A percentile compares a stretch with the other conserved stretches of the same genome.
These are phyloP conservation scores for Gonocerus acuteangulatus DNA, from an alignment of 2,888 invertebrate genomes.

Conservation along the genomic window DNA sequence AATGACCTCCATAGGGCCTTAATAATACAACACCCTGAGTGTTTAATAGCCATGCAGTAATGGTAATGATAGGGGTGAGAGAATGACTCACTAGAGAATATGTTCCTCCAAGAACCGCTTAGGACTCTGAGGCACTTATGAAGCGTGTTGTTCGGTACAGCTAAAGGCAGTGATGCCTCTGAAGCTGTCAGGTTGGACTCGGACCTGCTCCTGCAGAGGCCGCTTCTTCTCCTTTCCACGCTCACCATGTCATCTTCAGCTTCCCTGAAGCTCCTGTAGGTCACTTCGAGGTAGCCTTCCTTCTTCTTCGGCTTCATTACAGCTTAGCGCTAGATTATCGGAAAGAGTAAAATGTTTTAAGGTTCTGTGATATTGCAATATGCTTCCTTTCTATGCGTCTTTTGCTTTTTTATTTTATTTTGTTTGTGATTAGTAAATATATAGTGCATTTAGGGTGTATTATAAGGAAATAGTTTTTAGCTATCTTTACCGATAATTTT, in stretches of 20 bases:
- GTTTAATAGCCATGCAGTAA: no score
- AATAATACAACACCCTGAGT: no score
- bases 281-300: constrained; percentile 25
- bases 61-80: not conserved
- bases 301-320: constrained; percentile 11
- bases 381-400: no score
- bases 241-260: constrained; percentile 41
- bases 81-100: constrained; percentile 44
- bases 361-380: no score
- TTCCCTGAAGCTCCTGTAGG: constrained; percentile 41
- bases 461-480: no score
- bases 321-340: no score
- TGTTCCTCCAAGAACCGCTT: constrained; percentile 73
- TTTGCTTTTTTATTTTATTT: no score
- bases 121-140: constrained; percentile 66
- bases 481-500: no score
- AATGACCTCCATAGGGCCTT: no score
- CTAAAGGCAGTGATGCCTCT: constrained; percentile 40
- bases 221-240: constrained; percentile 39
- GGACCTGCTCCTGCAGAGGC: constrained; percentile 60
- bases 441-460: no score
- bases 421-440: no score
- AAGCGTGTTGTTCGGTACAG: constrained; percentile 46
- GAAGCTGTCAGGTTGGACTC: constrained; percentile 55
- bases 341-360: no score